Base-by-base conservation (phyloP, 1,140 invertebrate genomes). In the Heliconius eleuchia region DNA sequence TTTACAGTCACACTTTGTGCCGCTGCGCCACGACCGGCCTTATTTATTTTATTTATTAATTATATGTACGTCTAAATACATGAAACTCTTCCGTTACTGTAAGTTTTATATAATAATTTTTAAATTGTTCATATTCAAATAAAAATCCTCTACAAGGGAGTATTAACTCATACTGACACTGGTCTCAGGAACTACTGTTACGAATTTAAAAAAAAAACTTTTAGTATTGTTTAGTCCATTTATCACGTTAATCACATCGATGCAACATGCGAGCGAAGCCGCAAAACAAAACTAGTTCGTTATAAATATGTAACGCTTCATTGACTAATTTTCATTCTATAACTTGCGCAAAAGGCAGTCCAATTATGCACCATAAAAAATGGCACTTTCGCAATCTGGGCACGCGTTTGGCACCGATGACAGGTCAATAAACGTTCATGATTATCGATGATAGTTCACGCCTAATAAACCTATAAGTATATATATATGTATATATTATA, bases 351-450 rank as follows among this genome's bases (percentile, higher is more conserved):
- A 66, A 66, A 66, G 23, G n/a, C 57, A 4, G 57, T n/a, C 2
- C 57, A 66, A 66, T 66, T 5, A 66, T 66, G 57, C 23, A 11
- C 57, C 57, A 27, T 60, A 60, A 60, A 60, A 60, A 60, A 9
- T 16, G 23, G 57, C 57, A 60, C 57, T 66, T 30, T 30, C 57
- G 57, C 57, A 23, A 66, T 66, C 23, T 66, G 57, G 57, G 4
- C 57, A 66, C 57, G 57, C 57, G 27, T 66, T 66, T 66, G 60
- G 60, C 60, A 66, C 60, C 60, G 11, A 66, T 66, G 60, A 66
- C 60, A 66, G 60, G 60, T 66, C 60, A 66, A 66, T 66, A 66
- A 66, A 30, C 27, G 23, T 66, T 66, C 60, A 66, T 27, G 60
- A 66, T 66, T 66, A 66, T 66, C 60, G 23, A 11, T 66, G 9